Evolutionary conservation across 92 coral and sea anemone species (phyloP).

Genomic region (Parazoanthus atlanticus): DNA sequence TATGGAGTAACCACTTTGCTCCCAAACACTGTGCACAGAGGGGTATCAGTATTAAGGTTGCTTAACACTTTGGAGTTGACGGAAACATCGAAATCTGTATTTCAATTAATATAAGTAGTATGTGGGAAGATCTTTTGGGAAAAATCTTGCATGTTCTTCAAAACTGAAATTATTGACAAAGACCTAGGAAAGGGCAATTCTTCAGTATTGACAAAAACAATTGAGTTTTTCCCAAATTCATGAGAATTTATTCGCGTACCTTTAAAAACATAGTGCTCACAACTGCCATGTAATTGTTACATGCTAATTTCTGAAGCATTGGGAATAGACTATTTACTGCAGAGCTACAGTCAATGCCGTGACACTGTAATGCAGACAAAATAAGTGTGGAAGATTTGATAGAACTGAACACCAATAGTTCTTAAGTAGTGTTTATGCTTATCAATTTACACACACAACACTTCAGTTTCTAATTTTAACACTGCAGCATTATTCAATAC

Average conservation of each 20-base stretch:
- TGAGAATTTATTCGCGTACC: not conserved
- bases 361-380: not conserved
- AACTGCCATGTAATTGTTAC: too few species aligned
- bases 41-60: not conserved
- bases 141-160: not conserved
- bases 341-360: not conserved
- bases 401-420: too few species aligned
- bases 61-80: not conserved
- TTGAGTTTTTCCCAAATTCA: not conserved
- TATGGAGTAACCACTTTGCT: slow-evolving; percentile 61
- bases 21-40: slow-evolving; percentile 75
- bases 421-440: too few species aligned
- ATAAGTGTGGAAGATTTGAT: too few species aligned
- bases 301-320: too few species aligned
- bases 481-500: not conserved
- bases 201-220: too few species aligned
- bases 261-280: too few species aligned
- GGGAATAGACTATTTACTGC: not conserved
- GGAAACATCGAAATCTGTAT: too few species aligned
- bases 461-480: not conserved
- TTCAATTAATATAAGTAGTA: too few species aligned
- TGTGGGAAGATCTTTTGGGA: not conserved
- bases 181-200: too few species aligned
- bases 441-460: not conserved
- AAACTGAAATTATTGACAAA: too few species aligned